These are phyloP conservation scores for Trididemnum miniatum DNA, from an alignment of 23 tunicate genomes.

Conservation along the genomic window DNA sequence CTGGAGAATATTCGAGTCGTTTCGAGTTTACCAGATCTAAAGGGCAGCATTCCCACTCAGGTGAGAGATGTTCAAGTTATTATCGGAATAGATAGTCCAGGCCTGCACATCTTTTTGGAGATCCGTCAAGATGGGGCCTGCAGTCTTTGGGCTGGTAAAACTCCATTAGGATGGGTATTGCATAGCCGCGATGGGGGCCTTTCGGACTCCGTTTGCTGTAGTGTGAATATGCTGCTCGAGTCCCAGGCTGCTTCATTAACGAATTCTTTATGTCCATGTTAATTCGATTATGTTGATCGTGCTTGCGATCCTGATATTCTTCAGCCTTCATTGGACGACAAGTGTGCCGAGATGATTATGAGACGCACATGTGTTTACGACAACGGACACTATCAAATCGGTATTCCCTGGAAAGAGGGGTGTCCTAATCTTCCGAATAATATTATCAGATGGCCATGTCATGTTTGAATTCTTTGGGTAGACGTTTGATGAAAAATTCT, in stretches of 20 bases:
- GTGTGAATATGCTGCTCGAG: background rate
- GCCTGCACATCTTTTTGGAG: slow-evolving; percentile 7
- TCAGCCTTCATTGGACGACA: background rate
- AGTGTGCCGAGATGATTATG: background rate
- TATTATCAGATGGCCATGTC: slow-evolving; percentile 15
- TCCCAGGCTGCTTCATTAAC: background rate
- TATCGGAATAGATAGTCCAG: background rate
- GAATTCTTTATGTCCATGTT: background rate
- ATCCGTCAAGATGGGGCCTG: slow-evolving; percentile 16
- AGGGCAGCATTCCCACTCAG: background rate
- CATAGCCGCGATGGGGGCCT: background rate
- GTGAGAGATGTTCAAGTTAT: background rate
- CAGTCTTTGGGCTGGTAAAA: slow-evolving; percentile 17
- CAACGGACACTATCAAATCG: slow-evolving; percentile 13
- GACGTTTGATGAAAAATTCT: background rate
- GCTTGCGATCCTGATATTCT: slow-evolving; percentile 8
- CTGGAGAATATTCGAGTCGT: slow-evolving; percentile 12
- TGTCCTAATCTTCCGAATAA: slow-evolving; percentile 18
- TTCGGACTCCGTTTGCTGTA: background rate
- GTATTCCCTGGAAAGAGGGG: slow-evolving; percentile 7
- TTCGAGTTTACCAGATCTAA: background rate
- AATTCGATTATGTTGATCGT: slow-evolving; percentile 24
- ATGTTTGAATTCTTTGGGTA: background rate
- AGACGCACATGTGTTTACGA: background rate
- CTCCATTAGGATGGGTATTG: slow-evolving; percentile 13